Percentiles rank a stretch among this genome's conserved stretches.
phyloP scores from a whole-genome alignment of 2,113 vertebrate genomes.

The Nycticorax nycticorax region DNA sequence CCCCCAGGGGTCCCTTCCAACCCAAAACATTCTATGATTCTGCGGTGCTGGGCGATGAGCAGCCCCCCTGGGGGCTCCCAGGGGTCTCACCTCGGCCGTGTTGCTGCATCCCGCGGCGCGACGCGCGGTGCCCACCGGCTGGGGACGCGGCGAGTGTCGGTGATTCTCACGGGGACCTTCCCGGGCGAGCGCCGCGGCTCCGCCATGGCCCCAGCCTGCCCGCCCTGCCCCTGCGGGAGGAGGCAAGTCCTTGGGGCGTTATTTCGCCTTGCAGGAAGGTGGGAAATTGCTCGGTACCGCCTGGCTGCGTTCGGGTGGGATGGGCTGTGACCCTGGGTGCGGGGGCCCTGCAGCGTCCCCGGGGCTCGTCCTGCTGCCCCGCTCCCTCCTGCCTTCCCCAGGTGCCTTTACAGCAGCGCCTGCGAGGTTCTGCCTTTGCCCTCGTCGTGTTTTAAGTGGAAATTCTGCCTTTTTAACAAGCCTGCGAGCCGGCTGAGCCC shows the following conservation, averaged over 20 bases:
- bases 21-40: too few species aligned
- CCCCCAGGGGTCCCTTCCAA: too few species aligned
- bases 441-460: neutral
- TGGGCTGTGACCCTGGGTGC: neutral
- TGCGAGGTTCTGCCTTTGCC: neutral
- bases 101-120: neutral
- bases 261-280: neutral
- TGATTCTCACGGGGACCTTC: neutral
- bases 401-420: neutral
- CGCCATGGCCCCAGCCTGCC: neutral
- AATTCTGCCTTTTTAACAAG: neutral
- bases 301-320: neutral
- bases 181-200: neutral
- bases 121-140: fast-evolving
- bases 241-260: neutral
- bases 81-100: neutral
- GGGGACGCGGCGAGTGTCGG: neutral
- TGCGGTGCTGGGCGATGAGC: neutral
- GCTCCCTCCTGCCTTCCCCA: neutral
- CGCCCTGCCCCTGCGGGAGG: neutral
- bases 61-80: neutral
- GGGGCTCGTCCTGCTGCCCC: neutral
- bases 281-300: neutral
- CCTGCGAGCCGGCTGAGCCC: neutral
- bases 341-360: neutral